Percentiles rank a stretch among this genome's conserved stretches.
These are phyloP conservation scores for Microchrysa polita DNA, from an alignment of 2,888 invertebrate species.

Conservation along the genomic window DNA sequence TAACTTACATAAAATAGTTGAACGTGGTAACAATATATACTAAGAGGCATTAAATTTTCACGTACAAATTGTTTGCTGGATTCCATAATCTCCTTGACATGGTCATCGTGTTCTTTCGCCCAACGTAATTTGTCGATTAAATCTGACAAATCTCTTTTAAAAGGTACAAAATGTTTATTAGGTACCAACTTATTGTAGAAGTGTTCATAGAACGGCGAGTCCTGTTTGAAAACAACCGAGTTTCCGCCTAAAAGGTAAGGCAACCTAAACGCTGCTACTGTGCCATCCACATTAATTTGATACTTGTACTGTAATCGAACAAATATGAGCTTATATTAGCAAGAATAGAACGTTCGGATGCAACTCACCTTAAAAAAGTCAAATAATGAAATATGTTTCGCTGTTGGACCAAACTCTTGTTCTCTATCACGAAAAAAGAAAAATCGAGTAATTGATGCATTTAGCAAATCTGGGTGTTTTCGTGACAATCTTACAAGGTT, in stretches of 20 bases:
- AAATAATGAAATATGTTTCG: conserved; percentile 86
- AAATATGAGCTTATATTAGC: neutral
- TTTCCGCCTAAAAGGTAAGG: conserved; percentile 92
- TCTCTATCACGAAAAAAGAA: conserved; percentile 92
- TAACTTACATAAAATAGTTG: conserved; percentile 70
- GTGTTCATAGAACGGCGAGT: conserved; percentile 94
- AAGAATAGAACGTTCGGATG: too few species aligned
- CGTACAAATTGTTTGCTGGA: conserved; percentile 78
- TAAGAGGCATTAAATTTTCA: conserved; percentile 80
- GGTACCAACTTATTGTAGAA: conserved; percentile 84
- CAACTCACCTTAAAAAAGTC: conserved; percentile 89
- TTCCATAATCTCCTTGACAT: conserved; percentile 72
- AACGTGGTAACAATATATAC: conserved; percentile 90
- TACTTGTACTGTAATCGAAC: conserved; percentile 84
- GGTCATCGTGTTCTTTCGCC: conserved; percentile 77
- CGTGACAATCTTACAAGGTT: conserved; percentile 82
- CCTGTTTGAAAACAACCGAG: conserved; percentile 89
- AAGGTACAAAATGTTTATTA: conserved; percentile 84
- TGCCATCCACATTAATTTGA: conserved; percentile 93
- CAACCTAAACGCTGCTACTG: conserved; percentile 94
- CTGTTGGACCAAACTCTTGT: conserved; percentile 85
- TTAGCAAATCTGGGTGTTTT: conserved; percentile 80
- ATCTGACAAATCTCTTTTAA: conserved; percentile 82
- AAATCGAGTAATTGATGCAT: conserved; percentile 93
- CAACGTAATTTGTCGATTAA: conserved; percentile 80